These are phyloP conservation scores for Watsonalla binaria DNA, from an alignment of 2,888 invertebrate genomes.

Conservation along the genomic window DNA sequence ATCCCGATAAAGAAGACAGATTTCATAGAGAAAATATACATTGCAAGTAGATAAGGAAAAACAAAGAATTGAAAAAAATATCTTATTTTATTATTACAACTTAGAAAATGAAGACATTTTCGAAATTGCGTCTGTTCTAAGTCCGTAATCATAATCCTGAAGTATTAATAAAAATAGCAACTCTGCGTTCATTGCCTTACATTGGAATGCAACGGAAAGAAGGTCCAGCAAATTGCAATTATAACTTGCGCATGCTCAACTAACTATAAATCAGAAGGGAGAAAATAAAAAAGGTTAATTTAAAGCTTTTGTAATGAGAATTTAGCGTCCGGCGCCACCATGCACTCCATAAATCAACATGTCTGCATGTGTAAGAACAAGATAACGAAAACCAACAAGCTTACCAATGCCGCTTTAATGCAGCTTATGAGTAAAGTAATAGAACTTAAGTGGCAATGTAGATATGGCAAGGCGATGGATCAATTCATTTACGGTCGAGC, in stretches of 20 bases:
- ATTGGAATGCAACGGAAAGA: too few species aligned
- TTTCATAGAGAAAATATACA: too few species aligned
- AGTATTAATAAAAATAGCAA: too few species aligned
- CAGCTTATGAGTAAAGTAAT: neutral
- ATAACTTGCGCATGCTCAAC: neutral
- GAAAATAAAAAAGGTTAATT: constrained; percentile 37
- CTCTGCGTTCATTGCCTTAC: neutral
- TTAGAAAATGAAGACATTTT: too few species aligned
- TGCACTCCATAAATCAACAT: constrained; percentile 45
- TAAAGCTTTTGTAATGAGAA: constrained; percentile 36
- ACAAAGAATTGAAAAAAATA: too few species aligned
- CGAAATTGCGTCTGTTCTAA: too few species aligned
- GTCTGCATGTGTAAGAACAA: constrained; percentile 16
- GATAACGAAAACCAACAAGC: neutral
- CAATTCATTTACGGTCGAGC: constrained; percentile 20
- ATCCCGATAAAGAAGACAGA: too few species aligned
- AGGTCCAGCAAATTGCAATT: neutral
- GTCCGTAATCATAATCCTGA: too few species aligned
- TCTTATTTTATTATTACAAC: too few species aligned
- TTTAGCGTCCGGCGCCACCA: constrained; percentile 43
- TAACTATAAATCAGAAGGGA: constrained; percentile 19
- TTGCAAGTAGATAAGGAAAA: too few species aligned
- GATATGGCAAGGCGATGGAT: constrained; percentile 12
- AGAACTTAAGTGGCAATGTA: constrained; percentile 16
- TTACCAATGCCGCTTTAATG: constrained; percentile 1